phyloP scores from a whole-genome alignment of 2,888 invertebrate genomes.

The Latheticus oryzae region DNA sequence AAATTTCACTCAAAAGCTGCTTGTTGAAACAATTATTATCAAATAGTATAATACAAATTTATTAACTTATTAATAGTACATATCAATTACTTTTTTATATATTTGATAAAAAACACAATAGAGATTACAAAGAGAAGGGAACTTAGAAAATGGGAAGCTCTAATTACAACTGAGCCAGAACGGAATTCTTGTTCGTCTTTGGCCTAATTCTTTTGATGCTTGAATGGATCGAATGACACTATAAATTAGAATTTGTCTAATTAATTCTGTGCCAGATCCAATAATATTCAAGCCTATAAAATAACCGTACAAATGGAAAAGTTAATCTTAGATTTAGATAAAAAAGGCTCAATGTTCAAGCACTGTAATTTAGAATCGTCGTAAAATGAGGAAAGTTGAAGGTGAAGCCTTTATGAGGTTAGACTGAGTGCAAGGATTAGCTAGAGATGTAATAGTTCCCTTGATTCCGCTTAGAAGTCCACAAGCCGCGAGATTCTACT shows the following conservation, averaged over 20 bases:
- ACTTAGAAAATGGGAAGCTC: conserved; percentile 14
- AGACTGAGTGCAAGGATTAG: conserved; percentile 49
- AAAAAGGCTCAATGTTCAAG: too few relatives aligned
- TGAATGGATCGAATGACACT: conserved; percentile 6
- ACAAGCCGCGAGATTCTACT: conserved; percentile 41
- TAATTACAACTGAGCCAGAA: conserved; percentile 23
- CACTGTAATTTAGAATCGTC: conserved; percentile 46
- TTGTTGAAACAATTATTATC: too few relatives aligned
- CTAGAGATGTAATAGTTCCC: conserved; percentile 47
- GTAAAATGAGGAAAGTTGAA: conserved; percentile 47
- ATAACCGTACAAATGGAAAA: too few relatives aligned
- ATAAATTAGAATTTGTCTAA: conserved; percentile 7
- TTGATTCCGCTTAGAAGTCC: conserved; percentile 45
- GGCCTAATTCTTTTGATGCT: conserved; percentile 27
- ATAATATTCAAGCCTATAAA: too few relatives aligned
- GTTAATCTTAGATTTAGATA: too few relatives aligned
- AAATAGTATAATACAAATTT: too few relatives aligned
- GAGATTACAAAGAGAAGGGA: conserved; percentile 6
- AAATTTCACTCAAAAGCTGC: conserved; percentile 7
- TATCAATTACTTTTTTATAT: conserved; percentile 20
- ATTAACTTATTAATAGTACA: too few relatives aligned
- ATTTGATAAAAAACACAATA: conserved; percentile 16
- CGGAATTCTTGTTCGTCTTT: conserved; percentile 29
- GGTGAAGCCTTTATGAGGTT: conserved; percentile 48
- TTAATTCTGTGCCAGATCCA: too few relatives aligned